Evolutionary conservation across 2,113 vertebrate species (phyloP).

Genomic region (Riparia riparia): DNA sequence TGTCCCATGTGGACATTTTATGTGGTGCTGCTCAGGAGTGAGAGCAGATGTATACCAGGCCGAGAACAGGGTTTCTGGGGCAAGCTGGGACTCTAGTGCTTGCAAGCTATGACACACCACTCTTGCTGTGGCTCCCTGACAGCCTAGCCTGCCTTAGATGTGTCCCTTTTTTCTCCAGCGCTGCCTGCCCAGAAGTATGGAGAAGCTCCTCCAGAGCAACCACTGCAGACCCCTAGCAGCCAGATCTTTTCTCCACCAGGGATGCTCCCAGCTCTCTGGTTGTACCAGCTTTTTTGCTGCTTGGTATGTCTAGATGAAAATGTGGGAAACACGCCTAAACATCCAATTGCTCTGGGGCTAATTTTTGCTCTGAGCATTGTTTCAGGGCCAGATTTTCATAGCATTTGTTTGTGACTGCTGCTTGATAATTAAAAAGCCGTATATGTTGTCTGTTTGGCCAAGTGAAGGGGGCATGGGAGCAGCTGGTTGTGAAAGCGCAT

Average conservation of each 20-base stretch:
- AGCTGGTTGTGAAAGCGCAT: neutral
- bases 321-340: neutral
- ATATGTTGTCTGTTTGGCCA: neutral
- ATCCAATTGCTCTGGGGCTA: neutral
- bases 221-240: neutral
- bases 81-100: neutral
- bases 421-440: neutral
- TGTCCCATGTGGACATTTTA: neutral
- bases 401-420: neutral
- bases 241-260: neutral
- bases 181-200: neutral
- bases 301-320: neutral
- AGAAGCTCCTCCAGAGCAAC: neutral
- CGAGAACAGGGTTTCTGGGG: rapidly evolving
- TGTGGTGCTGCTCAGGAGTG: neutral
- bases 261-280: neutral
- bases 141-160: neutral
- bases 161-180: neutral
- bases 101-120: neutral
- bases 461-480: neutral
- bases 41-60: neutral
- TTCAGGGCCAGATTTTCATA: neutral
- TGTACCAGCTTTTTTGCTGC: neutral
- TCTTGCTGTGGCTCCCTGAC: neutral
- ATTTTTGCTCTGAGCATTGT: neutral